These are phyloP conservation scores for Hyperoplus immaculatus DNA, from an alignment of 2,797 vertebrate species.

Conservation along the genomic window DNA sequence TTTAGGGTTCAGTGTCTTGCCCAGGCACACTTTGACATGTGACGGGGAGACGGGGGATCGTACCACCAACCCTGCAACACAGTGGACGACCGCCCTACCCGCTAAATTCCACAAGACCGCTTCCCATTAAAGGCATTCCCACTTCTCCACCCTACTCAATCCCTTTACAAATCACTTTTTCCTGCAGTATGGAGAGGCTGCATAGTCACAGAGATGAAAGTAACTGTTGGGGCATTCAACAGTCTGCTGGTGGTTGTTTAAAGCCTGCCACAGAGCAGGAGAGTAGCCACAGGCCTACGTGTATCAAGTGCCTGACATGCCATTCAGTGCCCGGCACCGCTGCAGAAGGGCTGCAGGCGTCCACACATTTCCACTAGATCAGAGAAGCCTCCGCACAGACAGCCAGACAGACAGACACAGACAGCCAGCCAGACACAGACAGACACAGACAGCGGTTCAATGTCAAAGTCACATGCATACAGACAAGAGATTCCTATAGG, in stretches of 20 bases:
- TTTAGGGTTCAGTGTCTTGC: too few species aligned
- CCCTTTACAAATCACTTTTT: background rate
- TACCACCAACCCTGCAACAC: too few species aligned
- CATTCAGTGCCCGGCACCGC: constrained; percentile 47
- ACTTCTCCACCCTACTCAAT: constrained; percentile 18
- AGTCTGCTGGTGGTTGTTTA: constrained; percentile 26
- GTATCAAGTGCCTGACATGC: constrained; percentile 61
- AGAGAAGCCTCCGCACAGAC: constrained; percentile 20
- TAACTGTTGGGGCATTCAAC: constrained; percentile 6
- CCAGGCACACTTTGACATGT: too few species aligned
- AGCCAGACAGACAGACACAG: background rate
- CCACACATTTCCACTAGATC: constrained; percentile 53
- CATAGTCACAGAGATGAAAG: constrained; percentile 7
- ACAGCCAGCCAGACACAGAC: background rate
- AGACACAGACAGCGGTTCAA: constrained; percentile 32
- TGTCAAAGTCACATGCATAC: constrained; percentile 54
- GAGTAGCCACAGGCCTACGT: constrained; percentile 53
- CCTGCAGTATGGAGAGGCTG: constrained; percentile 17
- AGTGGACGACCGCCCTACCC: background rate
- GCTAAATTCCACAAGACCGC: constrained; percentile 33
- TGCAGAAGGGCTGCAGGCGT: constrained; percentile 25
- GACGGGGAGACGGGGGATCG: too few species aligned
- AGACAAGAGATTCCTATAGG: constrained; percentile 66
- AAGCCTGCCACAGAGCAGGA: constrained; percentile 44
- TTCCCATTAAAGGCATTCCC: constrained; percentile 41